Evolutionary conservation across 1,140 invertebrate species (phyloP).

Genomic region (Melitaea cinxia): DNA sequence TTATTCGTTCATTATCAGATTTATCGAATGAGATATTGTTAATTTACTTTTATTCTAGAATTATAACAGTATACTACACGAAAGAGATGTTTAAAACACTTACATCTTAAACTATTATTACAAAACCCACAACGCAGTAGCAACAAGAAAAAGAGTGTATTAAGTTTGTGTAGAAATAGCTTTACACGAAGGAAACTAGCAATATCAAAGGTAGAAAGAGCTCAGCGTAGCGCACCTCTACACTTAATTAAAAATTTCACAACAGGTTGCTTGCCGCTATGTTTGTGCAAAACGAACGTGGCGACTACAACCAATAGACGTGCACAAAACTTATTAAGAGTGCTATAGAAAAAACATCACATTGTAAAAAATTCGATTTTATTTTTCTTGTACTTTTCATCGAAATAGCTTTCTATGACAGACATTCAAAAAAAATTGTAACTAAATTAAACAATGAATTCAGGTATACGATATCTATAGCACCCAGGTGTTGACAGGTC

Average conservation of each 20-base stretch:
- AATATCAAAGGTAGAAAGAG: constrained; percentile 19
- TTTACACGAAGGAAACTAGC: constrained; percentile 37
- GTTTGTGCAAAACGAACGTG: constrained; percentile 45
- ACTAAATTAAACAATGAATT: not conserved
- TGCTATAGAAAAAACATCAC: constrained; percentile 30
- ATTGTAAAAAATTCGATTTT: constrained; percentile 18
- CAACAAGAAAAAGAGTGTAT: constrained; percentile 31
- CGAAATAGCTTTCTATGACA: not conserved
- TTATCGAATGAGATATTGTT: too few relatives aligned
- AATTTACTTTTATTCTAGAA: too few relatives aligned
- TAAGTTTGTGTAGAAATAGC: not conserved
- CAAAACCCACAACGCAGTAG: constrained; percentile 19
- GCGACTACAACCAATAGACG: constrained; percentile 40
- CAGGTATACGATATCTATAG: not conserved
- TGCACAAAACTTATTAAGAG: constrained; percentile 34
- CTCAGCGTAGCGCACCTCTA: constrained; percentile 42
- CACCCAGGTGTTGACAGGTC: too few relatives aligned
- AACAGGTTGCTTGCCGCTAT: constrained; percentile 62
- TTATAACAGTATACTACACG: too few relatives aligned
- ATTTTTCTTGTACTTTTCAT: not conserved
- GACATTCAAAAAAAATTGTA: not conserved
- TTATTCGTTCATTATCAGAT: too few relatives aligned
- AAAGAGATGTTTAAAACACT: not conserved
- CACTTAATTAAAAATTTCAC: constrained; percentile 73
- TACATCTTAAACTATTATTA: not conserved